Evolutionary conservation across 2,888 invertebrate genomes (phyloP).

Genomic region (Volucella zonaria): DNA sequence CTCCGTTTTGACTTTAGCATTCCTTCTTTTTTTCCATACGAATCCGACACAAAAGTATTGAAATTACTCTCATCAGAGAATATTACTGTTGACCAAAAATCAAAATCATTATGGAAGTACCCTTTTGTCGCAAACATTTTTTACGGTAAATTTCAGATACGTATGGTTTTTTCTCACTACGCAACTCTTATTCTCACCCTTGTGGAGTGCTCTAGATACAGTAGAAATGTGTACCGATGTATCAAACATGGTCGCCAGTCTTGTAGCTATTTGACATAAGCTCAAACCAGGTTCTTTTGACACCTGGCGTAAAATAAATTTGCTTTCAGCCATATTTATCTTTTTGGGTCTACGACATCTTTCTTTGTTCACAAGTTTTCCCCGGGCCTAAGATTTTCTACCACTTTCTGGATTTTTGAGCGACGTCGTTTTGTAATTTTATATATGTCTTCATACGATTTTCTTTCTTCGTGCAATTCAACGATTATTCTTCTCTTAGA

Average conservation of each 20-base stretch:
- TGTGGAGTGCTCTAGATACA: constrained; percentile 3
- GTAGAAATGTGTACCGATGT: neutral
- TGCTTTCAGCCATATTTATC: neutral
- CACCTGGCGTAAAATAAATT: constrained; percentile 1
- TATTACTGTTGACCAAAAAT: constrained; percentile 8
- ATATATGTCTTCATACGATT: no score
- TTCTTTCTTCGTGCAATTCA: no score
- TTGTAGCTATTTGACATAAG: neutral
- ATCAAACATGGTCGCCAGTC: neutral
- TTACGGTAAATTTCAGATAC: neutral
- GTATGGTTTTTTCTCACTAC: constrained; percentile 3
- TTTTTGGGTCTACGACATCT: constrained; percentile 1
- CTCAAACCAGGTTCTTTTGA: no score
- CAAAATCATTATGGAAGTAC: neutral
- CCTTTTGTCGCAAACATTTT: neutral
- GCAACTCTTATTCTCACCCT: neutral
- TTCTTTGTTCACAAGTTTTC: no score
- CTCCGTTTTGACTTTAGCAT: neutral
- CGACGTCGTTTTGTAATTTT: no score
- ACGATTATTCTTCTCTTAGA: no score
- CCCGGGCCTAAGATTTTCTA: no score
- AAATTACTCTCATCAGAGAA: no score
- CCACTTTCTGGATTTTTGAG: no score
- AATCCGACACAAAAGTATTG: neutral
- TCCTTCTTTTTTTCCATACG: neutral